Evolutionary conservation across 2,797 vertebrate genomes (phyloP), one percentile per base, ranked within the genome.

Genomic region (Coreius guichenoti): DNA sequence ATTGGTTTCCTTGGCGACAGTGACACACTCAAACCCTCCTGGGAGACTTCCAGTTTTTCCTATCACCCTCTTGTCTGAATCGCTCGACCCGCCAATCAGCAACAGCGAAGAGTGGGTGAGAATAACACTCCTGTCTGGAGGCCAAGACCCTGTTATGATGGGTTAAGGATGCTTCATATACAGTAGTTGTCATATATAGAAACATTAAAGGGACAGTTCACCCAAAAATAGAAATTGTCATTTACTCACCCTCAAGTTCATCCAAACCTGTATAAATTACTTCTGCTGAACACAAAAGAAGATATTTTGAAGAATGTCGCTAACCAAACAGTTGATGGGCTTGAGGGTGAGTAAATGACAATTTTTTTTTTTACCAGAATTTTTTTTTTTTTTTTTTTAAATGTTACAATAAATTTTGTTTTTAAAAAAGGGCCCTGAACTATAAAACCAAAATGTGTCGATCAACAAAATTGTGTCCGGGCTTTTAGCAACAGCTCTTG

Each of bases 1-100:
- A 90, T 90, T 83, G 89, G 93, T 94, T 87, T 90, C 93, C 92
- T 91, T 93, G 93, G 93, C 89, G 92, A 94, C 91, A 65, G 90
- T 58, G 33, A 67, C 80, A 83, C 80, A 67, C 88, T 87, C 86
- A 89, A 89, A 87, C 86, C 81, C 88, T 88, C 89, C 91, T 90
- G 91, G 87, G 90, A 89, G 88, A 90, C 83, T 90, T 87, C 23
- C 68, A 84, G 56, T 81, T 63, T 85, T 81, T 81, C 69, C 84
- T 80, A 80, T 81, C 29, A 73, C 13, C 51, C 56, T 36, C 63
- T 51, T 45, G 49, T 58, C 63, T 82, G 72, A 80, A 65, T 83
- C 33, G 74, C 81, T 61, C 33, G 3, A 43, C 51, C 83, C 61
- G 31, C 58, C 23, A 61, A 47, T 47, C 36, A 63, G 23, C 11